phyloP scores from a whole-genome alignment of 2,888 invertebrate genomes.

The Petrolisthes manimaculis region DNA sequence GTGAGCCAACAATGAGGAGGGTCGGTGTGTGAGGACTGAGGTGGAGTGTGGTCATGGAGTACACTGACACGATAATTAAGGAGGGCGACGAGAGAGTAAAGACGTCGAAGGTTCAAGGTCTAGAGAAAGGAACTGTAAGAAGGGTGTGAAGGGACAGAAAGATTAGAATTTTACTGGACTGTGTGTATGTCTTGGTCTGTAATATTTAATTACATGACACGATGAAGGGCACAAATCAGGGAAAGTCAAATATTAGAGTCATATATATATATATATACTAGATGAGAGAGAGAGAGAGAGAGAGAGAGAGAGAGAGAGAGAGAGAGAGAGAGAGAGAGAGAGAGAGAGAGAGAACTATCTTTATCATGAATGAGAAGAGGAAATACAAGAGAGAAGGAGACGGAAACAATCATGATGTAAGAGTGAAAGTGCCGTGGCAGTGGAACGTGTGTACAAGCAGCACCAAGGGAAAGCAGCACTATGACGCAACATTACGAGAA shows the following conservation, averaged over 20 bases:
- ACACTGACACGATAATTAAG: too few species aligned
- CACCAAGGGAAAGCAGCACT: not conserved
- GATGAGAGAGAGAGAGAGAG: conserved; percentile 4
- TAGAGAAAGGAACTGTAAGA: too few species aligned
- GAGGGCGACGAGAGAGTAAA: too few species aligned
- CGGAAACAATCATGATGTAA: not conserved
- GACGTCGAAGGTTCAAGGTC: too few species aligned
- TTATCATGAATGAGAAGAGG: not conserved
- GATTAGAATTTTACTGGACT: too few species aligned
- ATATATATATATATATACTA: conserved; percentile 1
- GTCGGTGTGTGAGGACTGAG: too few species aligned
- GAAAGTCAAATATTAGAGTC: not conserved
- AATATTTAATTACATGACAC: too few species aligned
- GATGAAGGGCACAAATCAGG: too few species aligned
- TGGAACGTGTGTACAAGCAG: not conserved
- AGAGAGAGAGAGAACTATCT: not conserved
- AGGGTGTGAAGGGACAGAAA: too few species aligned
- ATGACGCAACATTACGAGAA: not conserved
- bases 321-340: conserved; percentile 13
- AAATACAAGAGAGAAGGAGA: not conserved
- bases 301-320: not conserved
- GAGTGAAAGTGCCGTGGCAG: conserved; percentile 2
- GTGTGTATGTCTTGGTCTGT: too few species aligned
- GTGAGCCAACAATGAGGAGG: too few species aligned
- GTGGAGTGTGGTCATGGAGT: too few species aligned